Evolutionary conservation across 2,888 invertebrate genomes (phyloP), one percentile per base, ranked within the genome.

Genomic region (Scaptomyza tumidula): DNA sequence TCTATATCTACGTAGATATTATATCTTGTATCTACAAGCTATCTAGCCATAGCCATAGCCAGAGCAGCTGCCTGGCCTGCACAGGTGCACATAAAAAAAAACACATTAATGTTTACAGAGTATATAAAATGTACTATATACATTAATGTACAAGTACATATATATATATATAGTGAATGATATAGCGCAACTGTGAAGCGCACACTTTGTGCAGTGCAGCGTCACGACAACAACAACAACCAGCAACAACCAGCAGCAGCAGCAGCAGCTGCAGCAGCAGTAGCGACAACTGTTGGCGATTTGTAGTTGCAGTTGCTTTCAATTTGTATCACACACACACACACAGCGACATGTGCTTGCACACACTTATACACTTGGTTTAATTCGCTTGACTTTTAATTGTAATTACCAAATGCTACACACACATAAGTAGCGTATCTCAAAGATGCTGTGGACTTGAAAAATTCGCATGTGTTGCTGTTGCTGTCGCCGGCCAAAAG

Each of bases 301-400:
- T 87, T 87, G 86, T 82, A 78, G 82, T 54, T 79, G 76, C 78
- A 78, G 71, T 74, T 80, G 78, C 74, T 68, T 74, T 74, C 75
- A 81, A 81, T 80, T 79, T 79, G 78, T 80, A 71, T 65, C 78
- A 63, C 68, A 59, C 52, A 46, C 44, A 52, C 57, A 55, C 54
- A 61, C 24, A 24, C 50, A 35, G 19, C 19, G 16, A 74, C 44
- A 45, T 29, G 61, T 73, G 33, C 41, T 46, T 11, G 39, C 14
- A 31, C 29, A 45, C 14, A 16, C 61, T 71, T 46, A 50, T 35
- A 57, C 37, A 39, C 31, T 33, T 73, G 78, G 85, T 80, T 88
- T 80, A 84, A 78, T 75, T 62, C 80, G 84, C 80, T 75, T 88
- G 80, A 86, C 80, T 80, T 84, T 88, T 84, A 83, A 84, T 84